These are phyloP conservation scores for Nothura maculosa DNA, from an alignment of 2,797 vertebrate species.

Conservation along the genomic window DNA sequence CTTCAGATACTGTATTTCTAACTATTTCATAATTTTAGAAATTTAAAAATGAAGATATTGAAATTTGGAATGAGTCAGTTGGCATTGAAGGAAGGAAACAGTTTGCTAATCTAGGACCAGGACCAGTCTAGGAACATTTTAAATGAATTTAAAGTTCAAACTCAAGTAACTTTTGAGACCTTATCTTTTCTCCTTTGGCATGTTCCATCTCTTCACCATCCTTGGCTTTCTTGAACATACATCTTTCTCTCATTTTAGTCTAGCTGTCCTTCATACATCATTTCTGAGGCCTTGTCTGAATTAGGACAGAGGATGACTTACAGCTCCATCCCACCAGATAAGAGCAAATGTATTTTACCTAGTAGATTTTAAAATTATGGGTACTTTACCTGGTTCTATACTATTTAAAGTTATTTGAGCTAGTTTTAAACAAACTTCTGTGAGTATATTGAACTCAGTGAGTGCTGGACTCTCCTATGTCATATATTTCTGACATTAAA, in stretches of 20 bases:
- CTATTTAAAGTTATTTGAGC: not conserved
- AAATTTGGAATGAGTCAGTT: not conserved
- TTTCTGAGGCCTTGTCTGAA: not conserved
- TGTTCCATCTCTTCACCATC: not conserved
- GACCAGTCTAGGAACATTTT: not conserved
- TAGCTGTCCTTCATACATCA: not conserved
- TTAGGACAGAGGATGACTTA: not conserved
- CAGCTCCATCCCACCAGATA: not conserved
- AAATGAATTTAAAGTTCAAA: not conserved
- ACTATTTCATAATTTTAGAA: not conserved
- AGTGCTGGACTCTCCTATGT: not conserved
- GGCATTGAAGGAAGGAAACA: not conserved
- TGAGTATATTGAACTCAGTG: not conserved
- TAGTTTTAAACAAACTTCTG: constrained; percentile 3
- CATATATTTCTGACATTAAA: not conserved
- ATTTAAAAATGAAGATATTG: not conserved
- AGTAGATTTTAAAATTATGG: not conserved
- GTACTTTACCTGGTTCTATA: not conserved
- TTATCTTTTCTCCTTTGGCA: not conserved
- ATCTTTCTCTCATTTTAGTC: not conserved
- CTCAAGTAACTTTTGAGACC: not conserved
- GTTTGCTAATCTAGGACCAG: not conserved
- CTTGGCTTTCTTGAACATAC: not conserved
- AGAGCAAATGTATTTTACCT: not conserved
- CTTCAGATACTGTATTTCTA: constrained; percentile 28